Percentiles rank a stretch among this genome's conserved stretches.
phyloP scores from a whole-genome alignment of 64 coral and sea anemone species.

The Acropora tenuis region DNA sequence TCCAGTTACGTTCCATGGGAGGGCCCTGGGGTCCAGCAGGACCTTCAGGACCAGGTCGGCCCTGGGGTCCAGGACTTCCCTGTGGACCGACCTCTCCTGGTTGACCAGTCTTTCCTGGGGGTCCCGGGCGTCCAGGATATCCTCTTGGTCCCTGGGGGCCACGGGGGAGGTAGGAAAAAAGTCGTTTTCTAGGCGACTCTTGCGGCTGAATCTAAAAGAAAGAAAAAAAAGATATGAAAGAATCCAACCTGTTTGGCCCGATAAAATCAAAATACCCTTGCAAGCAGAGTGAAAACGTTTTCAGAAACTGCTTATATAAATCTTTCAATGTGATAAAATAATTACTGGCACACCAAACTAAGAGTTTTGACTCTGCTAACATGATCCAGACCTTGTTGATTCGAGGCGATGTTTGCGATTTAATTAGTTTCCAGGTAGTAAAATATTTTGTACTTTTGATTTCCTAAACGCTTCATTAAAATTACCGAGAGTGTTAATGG shows the following conservation, averaged over 20 bases:
- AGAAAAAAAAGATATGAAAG: background rate
- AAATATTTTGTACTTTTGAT: background rate
- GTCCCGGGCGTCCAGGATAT: background rate
- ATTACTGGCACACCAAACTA: background rate
- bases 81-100: background rate
- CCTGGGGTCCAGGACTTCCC: background rate
- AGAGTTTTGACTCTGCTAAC: background rate
- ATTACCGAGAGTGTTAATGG: background rate
- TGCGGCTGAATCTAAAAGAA: background rate
- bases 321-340: background rate
- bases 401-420: slow-evolving; percentile 1
- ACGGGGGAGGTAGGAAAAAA: background rate
- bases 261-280: background rate
- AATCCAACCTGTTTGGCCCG: background rate
- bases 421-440: background rate
- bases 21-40: background rate
- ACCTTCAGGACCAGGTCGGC: background rate
- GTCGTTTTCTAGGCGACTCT: background rate
- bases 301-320: background rate
- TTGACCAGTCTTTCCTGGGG: background rate
- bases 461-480: background rate
- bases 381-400: background rate
- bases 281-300: background rate
- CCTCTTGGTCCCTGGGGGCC: background rate
- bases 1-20: slow-evolving; percentile 5